Base-by-base conservation (phyloP, 2,888 invertebrate species). In the Apeira syringaria region DNA sequence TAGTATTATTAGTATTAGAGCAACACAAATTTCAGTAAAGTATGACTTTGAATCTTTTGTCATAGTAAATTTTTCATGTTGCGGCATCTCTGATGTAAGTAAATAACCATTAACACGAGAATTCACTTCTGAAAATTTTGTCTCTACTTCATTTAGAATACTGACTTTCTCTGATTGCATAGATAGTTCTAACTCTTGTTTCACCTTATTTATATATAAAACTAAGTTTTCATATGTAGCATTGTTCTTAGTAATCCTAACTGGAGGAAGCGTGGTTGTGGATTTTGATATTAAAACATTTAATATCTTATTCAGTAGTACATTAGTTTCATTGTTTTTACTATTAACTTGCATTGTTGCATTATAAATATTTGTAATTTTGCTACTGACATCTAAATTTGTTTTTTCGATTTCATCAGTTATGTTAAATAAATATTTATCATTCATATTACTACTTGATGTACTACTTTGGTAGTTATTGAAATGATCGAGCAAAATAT, bases 1-100 rank as follows among this genome's bases (percentile, higher is more conserved):
- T 38, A 75, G 43, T 38, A 75, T 69, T 1, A 64, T 17, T 20
- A 76, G 44, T 35, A 68, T 74, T n/a, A 74, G 50, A 25, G 38
- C 66, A 1, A 72, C 63, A 35, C 71, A 73, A 2, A 56, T 57
- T 30, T 68, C 64, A 1, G 61, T 66, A 37, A 64, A 68, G 8
- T 53, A 12, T 1, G 53, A 53, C 24, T 61, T 13, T 1, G 56
- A 32, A 6, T 47, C 24, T 30, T 38, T 30, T 26, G 50, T 38
- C 35, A 50, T 42, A 0, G 47, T 50, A 6, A 65, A 48, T 42
- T 59, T 60, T 12, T 67, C 64, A 9, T 59, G 56, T 8, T 37
- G 48, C 9, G 56, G 50, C 3, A 7, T 8, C 1, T 42, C 51
- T 10, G 34, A 40, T 0, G 38, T 5, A 22, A 10, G 20, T 24